phyloP scores from a whole-genome alignment of 2,888 invertebrate species.

The Noctua janthina region DNA sequence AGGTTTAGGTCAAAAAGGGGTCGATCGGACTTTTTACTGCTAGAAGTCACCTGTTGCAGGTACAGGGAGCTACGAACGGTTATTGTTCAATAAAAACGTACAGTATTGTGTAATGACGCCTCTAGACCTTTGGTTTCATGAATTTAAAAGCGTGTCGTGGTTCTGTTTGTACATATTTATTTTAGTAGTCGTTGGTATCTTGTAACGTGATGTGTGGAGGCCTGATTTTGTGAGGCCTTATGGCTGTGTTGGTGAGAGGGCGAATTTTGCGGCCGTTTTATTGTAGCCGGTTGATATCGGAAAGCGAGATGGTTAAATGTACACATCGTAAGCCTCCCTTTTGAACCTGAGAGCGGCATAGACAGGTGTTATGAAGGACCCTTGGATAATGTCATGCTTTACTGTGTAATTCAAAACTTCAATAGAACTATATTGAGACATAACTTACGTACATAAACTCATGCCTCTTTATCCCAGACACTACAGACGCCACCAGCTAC shows the following conservation, averaged over 20 bases:
- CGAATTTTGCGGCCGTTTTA: constrained; percentile 39
- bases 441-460: not conserved
- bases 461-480: not conserved
- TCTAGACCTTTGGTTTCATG: constrained; percentile 72
- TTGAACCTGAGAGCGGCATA: not conserved
- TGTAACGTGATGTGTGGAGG: constrained; percentile 23
- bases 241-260: not conserved
- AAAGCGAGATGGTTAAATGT: constrained; percentile 4
- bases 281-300: not conserved
- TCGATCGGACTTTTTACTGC: constrained; percentile 72
- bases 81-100: constrained; percentile 84
- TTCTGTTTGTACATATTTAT: constrained; percentile 53
- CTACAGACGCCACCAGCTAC: not conserved
- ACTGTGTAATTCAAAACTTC: not conserved
- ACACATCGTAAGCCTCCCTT: constrained; percentile 19
- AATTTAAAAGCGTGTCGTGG: constrained; percentile 73
- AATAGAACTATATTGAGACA: not conserved
- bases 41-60: constrained; percentile 82
- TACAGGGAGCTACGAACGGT: constrained; percentile 70
- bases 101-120: constrained; percentile 78
- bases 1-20: constrained; percentile 64
- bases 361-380: not conserved
- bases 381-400: not conserved
- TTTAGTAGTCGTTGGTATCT: constrained; percentile 24
- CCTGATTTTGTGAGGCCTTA: constrained; percentile 22